Base-by-base conservation (phyloP, 2,797 vertebrate genomes). In the Ptychobarbus kaznakovi region DNA sequence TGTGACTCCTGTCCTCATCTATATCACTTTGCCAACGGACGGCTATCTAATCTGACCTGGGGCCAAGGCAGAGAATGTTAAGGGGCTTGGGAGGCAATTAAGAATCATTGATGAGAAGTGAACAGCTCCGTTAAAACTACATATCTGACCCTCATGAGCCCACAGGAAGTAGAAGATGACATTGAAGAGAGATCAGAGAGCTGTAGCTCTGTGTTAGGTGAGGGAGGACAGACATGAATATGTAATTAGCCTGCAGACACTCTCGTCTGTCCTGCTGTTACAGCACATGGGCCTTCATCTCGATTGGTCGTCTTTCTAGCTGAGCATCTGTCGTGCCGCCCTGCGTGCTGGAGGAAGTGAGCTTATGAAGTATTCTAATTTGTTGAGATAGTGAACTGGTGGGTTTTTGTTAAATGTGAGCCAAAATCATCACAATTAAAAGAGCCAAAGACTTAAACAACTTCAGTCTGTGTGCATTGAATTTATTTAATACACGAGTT, bases 1-100 rank as follows among this genome's bases (percentile, higher is more conserved):
- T 93, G 90, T 94, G 93, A 92, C 73, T 85, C 90, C 90, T 90
- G 89, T 92, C 91, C 86, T 91, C 81, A 78, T 86, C 83, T 79
- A 75, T 89, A 88, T 89, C 89, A 78, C 86, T 51, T 90, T 84
- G 61, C 88, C 87, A 92, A 91, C 51, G 86, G 87, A 89, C 28
- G 81, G 85, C 82, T 86, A 85, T 87, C 88, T 92, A 92, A 93
- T 93, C 90, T 89, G 3, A 20, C 88, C 78, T 66, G 40, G 61
- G 86, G 79, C 40, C 87, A 91, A 77, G 81, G 66, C 89, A 88
- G 85, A 89, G 88, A 88, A 88, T 92, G 90, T 91, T 72, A 87
- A 85, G 56, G 70, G 22, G 78, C 49, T 80, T 61, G 20, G 68
- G 76, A 87, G 76, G 80, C 12, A 80, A 86, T 80, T 85, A 53